These are phyloP conservation scores for Danio kyathit DNA, from an alignment of 2,797 vertebrate genomes.

Conservation along the genomic window DNA sequence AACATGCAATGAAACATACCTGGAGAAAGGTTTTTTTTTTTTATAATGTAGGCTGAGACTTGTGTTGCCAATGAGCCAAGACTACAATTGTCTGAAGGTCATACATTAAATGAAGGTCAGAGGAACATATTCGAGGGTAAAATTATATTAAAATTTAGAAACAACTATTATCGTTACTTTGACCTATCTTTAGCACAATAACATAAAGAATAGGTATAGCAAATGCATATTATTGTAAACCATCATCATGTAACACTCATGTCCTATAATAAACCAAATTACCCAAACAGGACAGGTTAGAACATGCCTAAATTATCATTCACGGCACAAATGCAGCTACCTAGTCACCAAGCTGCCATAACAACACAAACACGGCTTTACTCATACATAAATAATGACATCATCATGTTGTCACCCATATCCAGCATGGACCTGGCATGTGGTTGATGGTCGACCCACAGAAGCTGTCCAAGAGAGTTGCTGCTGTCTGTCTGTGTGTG, in stretches of 20 bases:
- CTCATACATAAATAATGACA: constrained; percentile 66
- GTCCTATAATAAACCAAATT: constrained; percentile 41
- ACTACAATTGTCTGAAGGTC: too few species aligned
- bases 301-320: constrained; percentile 5
- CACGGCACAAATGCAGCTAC: constrained; percentile 53
- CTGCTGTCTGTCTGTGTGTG: constrained; percentile 47
- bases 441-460: neutral
- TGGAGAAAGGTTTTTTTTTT: too few species aligned
- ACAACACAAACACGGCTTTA: constrained; percentile 59
- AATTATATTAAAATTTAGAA: too few species aligned
- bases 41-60: too few species aligned
- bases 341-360: constrained; percentile 61
- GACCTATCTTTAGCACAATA: neutral
- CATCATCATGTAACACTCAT: constrained; percentile 32
- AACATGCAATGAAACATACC: too few species aligned
- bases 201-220: neutral
- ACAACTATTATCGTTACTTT: too few species aligned
- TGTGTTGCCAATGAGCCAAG: too few species aligned
- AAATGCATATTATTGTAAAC: neutral
- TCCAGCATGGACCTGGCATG: constrained; percentile 19
- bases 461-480: neutral
- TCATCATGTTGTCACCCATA: constrained; percentile 56
- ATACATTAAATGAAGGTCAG: too few species aligned
- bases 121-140: too few species aligned
- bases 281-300: constrained; percentile 41